Evolutionary conservation across 2,888 invertebrate genomes (phyloP).

Genomic region (Aricia artaxerxes): DNA sequence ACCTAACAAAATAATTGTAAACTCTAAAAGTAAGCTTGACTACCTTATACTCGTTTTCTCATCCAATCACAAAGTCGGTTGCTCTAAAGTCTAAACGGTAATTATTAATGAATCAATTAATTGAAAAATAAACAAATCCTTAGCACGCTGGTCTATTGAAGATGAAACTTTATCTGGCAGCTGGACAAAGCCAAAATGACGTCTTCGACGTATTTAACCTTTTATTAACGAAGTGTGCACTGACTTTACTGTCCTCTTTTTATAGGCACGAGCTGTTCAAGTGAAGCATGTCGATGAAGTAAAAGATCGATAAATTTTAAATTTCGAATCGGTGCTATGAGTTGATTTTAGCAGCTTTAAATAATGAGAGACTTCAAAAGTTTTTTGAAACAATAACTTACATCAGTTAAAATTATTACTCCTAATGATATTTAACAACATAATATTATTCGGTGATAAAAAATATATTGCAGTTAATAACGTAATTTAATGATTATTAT

Average conservation of each 20-base stretch:
- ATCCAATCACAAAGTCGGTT: neutral
- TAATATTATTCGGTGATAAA: neutral
- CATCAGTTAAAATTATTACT: neutral
- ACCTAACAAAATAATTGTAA: no score
- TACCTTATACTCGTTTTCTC: neutral
- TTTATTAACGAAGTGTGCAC: conserved; percentile 71
- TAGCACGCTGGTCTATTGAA: conserved; percentile 34
- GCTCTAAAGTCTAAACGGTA: neutral
- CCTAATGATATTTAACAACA: neutral
- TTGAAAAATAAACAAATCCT: conserved; percentile 32
- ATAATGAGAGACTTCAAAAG: neutral
- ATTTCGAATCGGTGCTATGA: conserved; percentile 24
- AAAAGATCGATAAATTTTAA: conserved; percentile 33
- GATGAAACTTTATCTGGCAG: conserved; percentile 46
- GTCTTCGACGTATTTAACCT: conserved; percentile 68
- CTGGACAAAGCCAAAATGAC: conserved; percentile 55
- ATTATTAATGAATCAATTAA: conserved; percentile 26
- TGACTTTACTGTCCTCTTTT: conserved; percentile 67
- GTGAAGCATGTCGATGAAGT: conserved; percentile 47
- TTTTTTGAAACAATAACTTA: neutral
- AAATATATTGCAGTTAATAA: neutral
- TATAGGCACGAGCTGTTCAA: conserved; percentile 63
- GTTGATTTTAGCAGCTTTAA: neutral
- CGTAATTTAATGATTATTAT: conserved; percentile 15
- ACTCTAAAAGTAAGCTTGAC: neutral